Conservation (phyloP, 2,888 invertebrate species). For the Monoplex corrugatus region DNA sequence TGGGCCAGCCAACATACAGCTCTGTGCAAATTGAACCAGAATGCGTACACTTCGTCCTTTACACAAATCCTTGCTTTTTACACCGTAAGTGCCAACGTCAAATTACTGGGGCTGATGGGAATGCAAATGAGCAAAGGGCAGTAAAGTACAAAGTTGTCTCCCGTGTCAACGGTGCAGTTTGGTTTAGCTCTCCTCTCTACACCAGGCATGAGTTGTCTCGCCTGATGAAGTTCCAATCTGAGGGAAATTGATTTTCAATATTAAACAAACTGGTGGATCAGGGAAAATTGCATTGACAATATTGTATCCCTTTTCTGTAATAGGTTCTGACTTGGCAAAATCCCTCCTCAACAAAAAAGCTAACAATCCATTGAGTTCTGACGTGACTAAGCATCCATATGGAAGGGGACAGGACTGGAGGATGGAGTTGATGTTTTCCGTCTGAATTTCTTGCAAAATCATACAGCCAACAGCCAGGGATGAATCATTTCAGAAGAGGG, state of each 20-base stretch:
- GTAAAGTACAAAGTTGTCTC: too few relatives aligned
- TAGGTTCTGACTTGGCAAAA: background rate
- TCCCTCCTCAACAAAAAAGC: background rate
- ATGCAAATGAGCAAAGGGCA: too few relatives aligned
- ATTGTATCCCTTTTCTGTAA: background rate
- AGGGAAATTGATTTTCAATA: conserved; percentile 14
- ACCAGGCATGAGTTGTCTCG: background rate
- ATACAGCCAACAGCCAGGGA: too few relatives aligned
- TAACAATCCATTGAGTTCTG: background rate
- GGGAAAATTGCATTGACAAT: background rate
- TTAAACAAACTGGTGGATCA: conserved; percentile 14
- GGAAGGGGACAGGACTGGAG: background rate
- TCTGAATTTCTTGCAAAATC: too few relatives aligned
- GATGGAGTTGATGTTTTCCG: too few relatives aligned
- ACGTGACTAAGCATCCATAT: background rate
- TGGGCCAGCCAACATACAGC: too few relatives aligned
- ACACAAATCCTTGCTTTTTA: too few relatives aligned
- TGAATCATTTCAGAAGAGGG: too few relatives aligned
- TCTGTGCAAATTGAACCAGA: too few relatives aligned
- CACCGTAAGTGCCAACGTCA: too few relatives aligned
- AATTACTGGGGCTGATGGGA: too few relatives aligned
- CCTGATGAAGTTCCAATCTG: background rate
- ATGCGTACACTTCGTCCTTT: too few relatives aligned
- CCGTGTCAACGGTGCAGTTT: background rate
- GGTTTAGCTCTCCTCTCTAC: background rate